Conservation (phyloP, 2,888 invertebrate species). For the Andrena trimmerana region DNA sequence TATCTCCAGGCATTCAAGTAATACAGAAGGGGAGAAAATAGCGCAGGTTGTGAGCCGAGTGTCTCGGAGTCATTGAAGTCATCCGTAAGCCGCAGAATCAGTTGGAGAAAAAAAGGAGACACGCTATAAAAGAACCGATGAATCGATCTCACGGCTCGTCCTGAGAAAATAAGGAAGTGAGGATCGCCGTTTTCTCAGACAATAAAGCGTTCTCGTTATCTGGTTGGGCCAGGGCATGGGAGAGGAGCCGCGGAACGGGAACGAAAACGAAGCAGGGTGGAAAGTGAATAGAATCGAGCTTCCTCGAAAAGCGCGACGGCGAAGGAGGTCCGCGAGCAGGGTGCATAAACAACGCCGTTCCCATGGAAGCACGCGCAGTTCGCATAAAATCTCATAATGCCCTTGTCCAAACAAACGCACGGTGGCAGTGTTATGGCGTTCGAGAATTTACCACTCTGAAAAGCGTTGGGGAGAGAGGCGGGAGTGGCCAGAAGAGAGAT, state of each 20-base stretch:
- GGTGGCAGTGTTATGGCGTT: conserved; percentile 74
- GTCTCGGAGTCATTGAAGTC: conserved; percentile 5
- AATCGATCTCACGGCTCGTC: conserved; percentile 23
- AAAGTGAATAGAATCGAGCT: conserved; percentile 36
- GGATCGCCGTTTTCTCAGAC: conserved; percentile 48
- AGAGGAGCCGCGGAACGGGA: neutral
- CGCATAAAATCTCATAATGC: conserved; percentile 82
- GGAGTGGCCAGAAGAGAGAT: conserved; percentile 50
- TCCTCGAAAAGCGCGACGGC: conserved; percentile 48
- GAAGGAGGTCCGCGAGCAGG: conserved; percentile 48
- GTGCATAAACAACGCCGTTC: conserved; percentile 70
- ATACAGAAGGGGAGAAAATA: neutral
- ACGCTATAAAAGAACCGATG: neutral
- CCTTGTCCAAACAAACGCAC: conserved; percentile 81
- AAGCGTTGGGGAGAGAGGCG: conserved; percentile 38
- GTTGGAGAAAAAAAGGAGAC: conserved; percentile 17
- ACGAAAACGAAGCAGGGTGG: neutral
- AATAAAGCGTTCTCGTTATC: conserved; percentile 31
- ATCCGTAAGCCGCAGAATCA: conserved; percentile 19
- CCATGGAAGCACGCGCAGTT: conserved; percentile 70
- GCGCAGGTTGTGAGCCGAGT: neutral
- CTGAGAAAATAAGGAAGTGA: conserved; percentile 19
- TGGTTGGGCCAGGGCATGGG: neutral
- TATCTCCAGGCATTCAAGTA: neutral
- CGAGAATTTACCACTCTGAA: conserved; percentile 74